Evolutionary conservation across 2,888 invertebrate genomes (phyloP).

Genomic region (Pycnomerus fuliginosus): DNA sequence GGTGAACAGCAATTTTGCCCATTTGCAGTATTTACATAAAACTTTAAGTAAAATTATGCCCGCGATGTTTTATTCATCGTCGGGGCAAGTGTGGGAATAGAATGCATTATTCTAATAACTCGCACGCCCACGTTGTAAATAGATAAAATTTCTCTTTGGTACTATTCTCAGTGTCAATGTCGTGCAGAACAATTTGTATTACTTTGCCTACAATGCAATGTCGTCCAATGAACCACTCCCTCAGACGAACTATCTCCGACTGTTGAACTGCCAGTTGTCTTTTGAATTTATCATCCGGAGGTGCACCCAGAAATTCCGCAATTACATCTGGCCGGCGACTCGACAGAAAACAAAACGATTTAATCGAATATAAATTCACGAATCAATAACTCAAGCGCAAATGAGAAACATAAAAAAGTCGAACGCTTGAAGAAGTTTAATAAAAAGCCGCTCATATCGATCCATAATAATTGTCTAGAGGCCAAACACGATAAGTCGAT

Average conservation of each 20-base stretch:
- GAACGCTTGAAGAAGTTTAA: slow-evolving; percentile 15
- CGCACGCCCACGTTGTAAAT: slow-evolving; percentile 34
- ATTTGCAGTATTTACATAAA: slow-evolving; percentile 24
- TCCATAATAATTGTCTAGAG: slow-evolving; percentile 32
- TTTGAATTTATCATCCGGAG: no score
- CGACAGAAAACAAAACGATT: background rate
- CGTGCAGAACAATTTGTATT: slow-evolving; percentile 26
- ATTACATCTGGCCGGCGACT: no score
- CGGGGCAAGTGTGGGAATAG: slow-evolving; percentile 32
- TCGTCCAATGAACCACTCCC: slow-evolving; percentile 20
- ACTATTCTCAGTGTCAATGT: slow-evolving; percentile 34
- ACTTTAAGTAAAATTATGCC: slow-evolving; percentile 23
- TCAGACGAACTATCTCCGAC: slow-evolving; percentile 16
- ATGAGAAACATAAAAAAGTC: slow-evolving; percentile 1
- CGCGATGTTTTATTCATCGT: slow-evolving; percentile 33
- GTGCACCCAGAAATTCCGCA: slow-evolving; percentile 14
- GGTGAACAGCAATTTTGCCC: slow-evolving; percentile 11
- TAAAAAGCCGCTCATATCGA: slow-evolving; percentile 20
- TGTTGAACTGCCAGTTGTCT: no score
- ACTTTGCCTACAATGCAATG: slow-evolving; percentile 20
- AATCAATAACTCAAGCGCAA: slow-evolving; percentile 4
- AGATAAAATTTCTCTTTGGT: slow-evolving; percentile 29
- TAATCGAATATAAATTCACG: slow-evolving; percentile 2
- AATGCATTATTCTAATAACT: slow-evolving; percentile 35
- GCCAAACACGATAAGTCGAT: slow-evolving; percentile 35